Evolutionary conservation across 92 coral and sea anemone genomes (phyloP).

Genomic region (Umimayanthus chanpuru): DNA sequence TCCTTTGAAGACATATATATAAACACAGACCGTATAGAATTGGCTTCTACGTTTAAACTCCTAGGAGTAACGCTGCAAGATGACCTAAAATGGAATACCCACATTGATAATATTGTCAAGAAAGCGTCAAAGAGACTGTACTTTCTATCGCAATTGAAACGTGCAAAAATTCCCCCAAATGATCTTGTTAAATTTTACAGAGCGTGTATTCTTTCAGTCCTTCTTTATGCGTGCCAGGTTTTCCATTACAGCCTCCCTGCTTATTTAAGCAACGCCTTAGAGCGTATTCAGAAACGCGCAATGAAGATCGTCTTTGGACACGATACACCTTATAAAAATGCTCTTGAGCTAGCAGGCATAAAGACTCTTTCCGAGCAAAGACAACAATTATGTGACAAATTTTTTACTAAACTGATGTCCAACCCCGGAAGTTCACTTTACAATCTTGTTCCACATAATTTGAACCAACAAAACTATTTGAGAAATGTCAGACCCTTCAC

Average conservation of each 20-base stretch:
- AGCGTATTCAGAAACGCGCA: slow-evolving; percentile 35
- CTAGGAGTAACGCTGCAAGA: slow-evolving; percentile 18
- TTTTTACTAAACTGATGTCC: slow-evolving; percentile 14
- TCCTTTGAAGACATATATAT: too few relatives aligned
- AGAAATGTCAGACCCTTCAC: slow-evolving; percentile 30
- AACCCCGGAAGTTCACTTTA: slow-evolving; percentile 6
- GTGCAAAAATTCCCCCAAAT: not conserved
- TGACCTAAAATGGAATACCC: slow-evolving; percentile 25
- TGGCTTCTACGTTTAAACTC: slow-evolving; percentile 1
- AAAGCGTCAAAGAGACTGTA: slow-evolving; percentile 28
- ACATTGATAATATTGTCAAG: slow-evolving; percentile 32
- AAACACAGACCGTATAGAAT: not conserved
- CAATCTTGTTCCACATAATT: slow-evolving; percentile 39
- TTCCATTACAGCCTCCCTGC: slow-evolving; percentile 34
- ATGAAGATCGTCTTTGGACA: slow-evolving; percentile 25
- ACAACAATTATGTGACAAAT: slow-evolving; percentile 34
- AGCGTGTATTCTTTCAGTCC: slow-evolving; percentile 27
- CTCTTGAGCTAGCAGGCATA: slow-evolving; percentile 29
- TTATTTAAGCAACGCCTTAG: slow-evolving; percentile 7
- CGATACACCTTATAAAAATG: slow-evolving; percentile 13
- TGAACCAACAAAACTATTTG: not conserved
- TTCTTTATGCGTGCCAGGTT: slow-evolving; percentile 24
- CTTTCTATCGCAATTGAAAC: slow-evolving; percentile 18
- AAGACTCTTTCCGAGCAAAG: slow-evolving; percentile 25
- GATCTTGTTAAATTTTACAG: slow-evolving; percentile 7